Base-by-base conservation (phyloP, 2,888 invertebrate genomes). In the Ochropleura leucogaster region DNA sequence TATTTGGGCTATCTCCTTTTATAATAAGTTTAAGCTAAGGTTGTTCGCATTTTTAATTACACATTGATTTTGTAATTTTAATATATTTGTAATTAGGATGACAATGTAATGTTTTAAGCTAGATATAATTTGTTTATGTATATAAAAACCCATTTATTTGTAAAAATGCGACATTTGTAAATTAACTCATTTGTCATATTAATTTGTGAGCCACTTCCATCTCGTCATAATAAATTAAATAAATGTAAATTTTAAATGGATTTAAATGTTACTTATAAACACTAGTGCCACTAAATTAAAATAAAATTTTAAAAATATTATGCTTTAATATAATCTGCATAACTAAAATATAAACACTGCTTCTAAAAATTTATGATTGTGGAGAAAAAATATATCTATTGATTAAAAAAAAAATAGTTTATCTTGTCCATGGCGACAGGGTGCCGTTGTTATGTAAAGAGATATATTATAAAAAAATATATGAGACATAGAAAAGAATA, bases 371-470 rank as follows among this genome's bases (percentile, higher is more conserved):
- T 75, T 75, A 69, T 72, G 20, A 79, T 63, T 49, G 72, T 57
- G 80, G 81, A 77, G 76, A 85, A 83, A 69, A 89, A 80, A 74
- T 83, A 83, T 84, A 79, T 83, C 74, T 72, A 81, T 77, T 79
- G 74, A 72, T 83, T 62, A 68, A 80, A 79, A 87, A 79, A 68
- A 80, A 81, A 78, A 84, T 85, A 83, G 77, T 87, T 72, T 78
- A 75, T 80, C 88, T 89, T 90, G 90, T 91, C 90, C 90, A 80
- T 85, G 87, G 86, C 76, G 89, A 87, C 89, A 90, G 90, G 88
- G 90, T 90, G 77, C 79, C 78, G 84, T 89, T 88, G 88, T 90
- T 89, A 84, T 86, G 75, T 86, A 86, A 85, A 79, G 76, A 83
- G 79, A 87, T 83, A 88, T 87, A 83, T 79, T 82, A 84, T 76